Evolutionary conservation across 2,888 invertebrate genomes (phyloP).

Genomic region (Eilema sororculum): DNA sequence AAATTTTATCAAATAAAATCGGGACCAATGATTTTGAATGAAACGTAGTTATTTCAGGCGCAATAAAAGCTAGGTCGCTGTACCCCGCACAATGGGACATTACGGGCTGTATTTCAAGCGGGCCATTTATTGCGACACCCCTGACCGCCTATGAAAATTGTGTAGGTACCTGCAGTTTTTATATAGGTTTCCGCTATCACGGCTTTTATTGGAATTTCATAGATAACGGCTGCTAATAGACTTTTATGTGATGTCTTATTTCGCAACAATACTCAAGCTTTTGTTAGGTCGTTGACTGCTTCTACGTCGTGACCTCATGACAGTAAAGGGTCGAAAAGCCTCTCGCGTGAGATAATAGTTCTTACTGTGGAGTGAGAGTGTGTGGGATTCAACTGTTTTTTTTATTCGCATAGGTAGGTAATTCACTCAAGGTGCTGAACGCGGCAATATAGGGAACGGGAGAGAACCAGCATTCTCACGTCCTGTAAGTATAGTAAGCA

Average conservation of each 20-base stretch:
- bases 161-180: conserved; percentile 30
- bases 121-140: conserved; percentile 41
- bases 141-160: conserved; percentile 42
- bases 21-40: conserved; percentile 53
- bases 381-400: background rate
- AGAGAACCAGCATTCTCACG: background rate
- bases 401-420: no score
- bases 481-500: no score
- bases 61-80: conserved; percentile 53
- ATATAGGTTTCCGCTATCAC: conserved; percentile 48
- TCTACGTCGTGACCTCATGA: background rate
- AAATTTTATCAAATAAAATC: conserved; percentile 56
- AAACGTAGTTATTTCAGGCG: conserved; percentile 43
- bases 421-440: background rate
- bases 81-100: conserved; percentile 48
- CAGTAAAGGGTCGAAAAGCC: background rate
- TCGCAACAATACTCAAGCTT: conserved; percentile 3
- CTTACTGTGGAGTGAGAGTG: background rate
- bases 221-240: conserved; percentile 42
- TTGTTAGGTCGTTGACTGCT: conserved; percentile 12
- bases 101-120: conserved; percentile 47
- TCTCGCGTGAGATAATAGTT: background rate
- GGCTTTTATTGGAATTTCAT: conserved; percentile 42
- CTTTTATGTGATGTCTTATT: conserved; percentile 15
- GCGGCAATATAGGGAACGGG: background rate